Conservation (phyloP, 2,888 invertebrate species). For the Apotomis betuletana region DNA sequence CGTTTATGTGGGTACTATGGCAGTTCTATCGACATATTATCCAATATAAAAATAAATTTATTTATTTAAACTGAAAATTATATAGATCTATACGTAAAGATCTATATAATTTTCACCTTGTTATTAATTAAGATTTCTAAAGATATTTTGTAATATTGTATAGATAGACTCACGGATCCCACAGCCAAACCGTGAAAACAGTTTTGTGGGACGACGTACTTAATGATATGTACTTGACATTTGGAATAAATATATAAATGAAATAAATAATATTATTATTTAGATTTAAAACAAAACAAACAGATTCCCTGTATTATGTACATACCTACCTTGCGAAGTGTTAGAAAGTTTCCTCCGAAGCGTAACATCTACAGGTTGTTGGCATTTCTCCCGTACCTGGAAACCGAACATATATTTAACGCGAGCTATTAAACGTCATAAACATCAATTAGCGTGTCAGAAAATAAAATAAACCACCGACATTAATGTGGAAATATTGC, state of each 20-base stretch:
- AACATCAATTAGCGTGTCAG: slow-evolving; percentile 56
- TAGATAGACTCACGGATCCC: too few relatives aligned
- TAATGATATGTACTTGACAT: too few relatives aligned
- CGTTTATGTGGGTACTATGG: background rate
- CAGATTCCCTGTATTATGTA: background rate
- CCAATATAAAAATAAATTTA: too few relatives aligned
- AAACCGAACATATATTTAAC: slow-evolving; percentile 64
- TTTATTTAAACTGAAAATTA: too few relatives aligned
- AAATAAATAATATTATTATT: background rate
- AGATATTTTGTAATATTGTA: too few relatives aligned
- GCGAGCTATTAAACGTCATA: slow-evolving; percentile 61
- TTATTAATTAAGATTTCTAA: too few relatives aligned
- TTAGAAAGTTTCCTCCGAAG: slow-evolving; percentile 62
- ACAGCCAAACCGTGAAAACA: too few relatives aligned
- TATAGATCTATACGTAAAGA: too few relatives aligned
- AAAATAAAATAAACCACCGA: slow-evolving; percentile 23
- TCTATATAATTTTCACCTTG: too few relatives aligned
- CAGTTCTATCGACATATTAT: background rate
- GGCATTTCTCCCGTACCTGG: slow-evolving; percentile 75
- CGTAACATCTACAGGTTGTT: slow-evolving; percentile 78
- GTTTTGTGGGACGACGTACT: too few relatives aligned
- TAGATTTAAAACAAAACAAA: background rate
- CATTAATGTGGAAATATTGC: slow-evolving; percentile 38
- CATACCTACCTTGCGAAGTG: background rate
- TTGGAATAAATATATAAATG: too few relatives aligned